Evolutionary conservation across 2,797 vertebrate species (phyloP), one percentile per base, ranked within the genome.

Genomic region (Propithecus perrieri): DNA sequence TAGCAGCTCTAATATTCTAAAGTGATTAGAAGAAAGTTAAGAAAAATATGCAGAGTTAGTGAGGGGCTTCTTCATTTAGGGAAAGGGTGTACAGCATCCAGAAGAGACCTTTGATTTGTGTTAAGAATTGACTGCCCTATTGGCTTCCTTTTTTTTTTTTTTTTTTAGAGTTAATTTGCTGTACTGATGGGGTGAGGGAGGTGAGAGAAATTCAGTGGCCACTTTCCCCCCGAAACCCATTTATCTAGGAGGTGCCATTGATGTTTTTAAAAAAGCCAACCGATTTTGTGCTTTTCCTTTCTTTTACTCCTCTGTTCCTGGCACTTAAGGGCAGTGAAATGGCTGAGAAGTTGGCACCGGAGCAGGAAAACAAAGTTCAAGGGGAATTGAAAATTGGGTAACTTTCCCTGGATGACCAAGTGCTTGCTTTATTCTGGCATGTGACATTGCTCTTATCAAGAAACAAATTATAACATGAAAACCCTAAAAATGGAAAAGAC

Each of bases 311-410:
- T 67, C 69, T 90, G 81, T 88, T 91, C 76, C 75, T 67, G 63
- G 63, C 85, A 13, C 53, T 89, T 74, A 95, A 94, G 92, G 83
- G 83, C 71, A 89, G n/a, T 71, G 79, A 65, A 53, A n/a, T 92
- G 92, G 30, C 90, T 65, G 57, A 84, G 94, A 92, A 91, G 67
- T 59, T 91, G 91, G 91, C 91, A 85, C 83, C 46, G 75, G 79
- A 97, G 71, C 43, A 91, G 79, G 83, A 96, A 95, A 61, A 46
- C 93, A 95, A 95, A 95, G 93, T 96, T 96, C 95, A 95, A 93
- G 96, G 95, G 71, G 63, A 95, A 85, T 22, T 91, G 85, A 89
- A 87, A 85, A 89, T 89, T 93, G 95, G 78, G 91, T 87, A 83
- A 96, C 80, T 94, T 89, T 72, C 69, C 55, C 59, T 50, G 72